phyloP scores from a whole-genome alignment of 23 tunicate genomes.

The Ascidia mentula region DNA sequence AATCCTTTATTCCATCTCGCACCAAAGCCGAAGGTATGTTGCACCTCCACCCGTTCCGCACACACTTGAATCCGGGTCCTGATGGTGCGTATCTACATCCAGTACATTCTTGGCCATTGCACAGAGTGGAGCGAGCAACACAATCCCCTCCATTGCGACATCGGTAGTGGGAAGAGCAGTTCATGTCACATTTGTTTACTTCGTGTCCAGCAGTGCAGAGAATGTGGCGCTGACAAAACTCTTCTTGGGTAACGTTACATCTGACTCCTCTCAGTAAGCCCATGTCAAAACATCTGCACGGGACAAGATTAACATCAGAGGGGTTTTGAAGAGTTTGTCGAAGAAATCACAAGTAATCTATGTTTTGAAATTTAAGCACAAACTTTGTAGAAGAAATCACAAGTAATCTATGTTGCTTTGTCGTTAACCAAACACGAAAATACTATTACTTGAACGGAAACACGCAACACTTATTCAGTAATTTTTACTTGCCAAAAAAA shows the following conservation, averaged over 20 bases:
- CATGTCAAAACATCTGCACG: neutral
- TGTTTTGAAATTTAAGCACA: no score
- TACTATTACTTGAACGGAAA: no score
- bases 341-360: no score
- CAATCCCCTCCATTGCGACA: neutral
- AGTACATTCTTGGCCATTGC: neutral
- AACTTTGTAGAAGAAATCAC: no score
- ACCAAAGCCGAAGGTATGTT: neutral
- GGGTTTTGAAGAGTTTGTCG: no score
- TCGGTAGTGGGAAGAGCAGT: neutral
- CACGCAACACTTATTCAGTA: no score
- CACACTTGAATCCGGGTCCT: neutral
- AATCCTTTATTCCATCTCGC: neutral
- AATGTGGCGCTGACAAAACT: no score
- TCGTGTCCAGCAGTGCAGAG: neutral
- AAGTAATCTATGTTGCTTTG: no score
- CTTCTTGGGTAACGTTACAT: neutral
- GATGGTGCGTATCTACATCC: neutral
- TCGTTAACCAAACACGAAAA: no score
- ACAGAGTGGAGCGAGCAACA: neutral
- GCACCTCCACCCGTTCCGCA: neutral
- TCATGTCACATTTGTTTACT: neutral
- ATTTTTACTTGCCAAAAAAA: no score
- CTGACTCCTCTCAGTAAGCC: neutral
- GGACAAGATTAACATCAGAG: no score